Base-by-base conservation (phyloP, 2,888 invertebrate genomes). In the Drosophila mimica region DNA sequence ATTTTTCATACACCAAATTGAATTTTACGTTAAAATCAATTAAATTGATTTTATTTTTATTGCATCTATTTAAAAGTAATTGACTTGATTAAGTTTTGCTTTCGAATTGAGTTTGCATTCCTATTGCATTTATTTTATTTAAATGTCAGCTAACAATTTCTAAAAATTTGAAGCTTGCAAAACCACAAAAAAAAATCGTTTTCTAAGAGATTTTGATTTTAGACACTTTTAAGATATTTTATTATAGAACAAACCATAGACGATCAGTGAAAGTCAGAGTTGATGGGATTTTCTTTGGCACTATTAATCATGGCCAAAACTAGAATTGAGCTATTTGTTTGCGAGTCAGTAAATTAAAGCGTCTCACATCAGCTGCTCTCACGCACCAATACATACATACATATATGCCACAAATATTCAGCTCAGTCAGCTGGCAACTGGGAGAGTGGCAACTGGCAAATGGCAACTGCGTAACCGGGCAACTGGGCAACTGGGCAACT, bases 291-390 rank as follows among this genome's bases (percentile, higher is more conserved):
- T 7, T 13, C 25, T 40, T 25, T 25, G 49, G 4, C 17, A n/a
- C 4, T 43, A 53, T 38, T 58, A 63, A 59, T 70, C 51, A 63
- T 20, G 51, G 34, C 9, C 28, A 31, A 31, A 57, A n/a, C 13
- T 30, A 3, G 48, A 56, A 60, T 68, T 49, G 34, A 76, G 61
- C 48, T 56, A 48, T 79, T 68, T 67, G 56, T 5, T 57, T 30
- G 20, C 11, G 38, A 38, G 38, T 7, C 17, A 31, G 61, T 48
- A 30, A 38, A 56, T 56, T 28, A n/a, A 60, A 69, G 40, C 20
- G 28, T 31, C 51, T 57, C 20, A 38, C 28, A 59, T 46, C 43
- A 54, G 34, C 62, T 68, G 53, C 48, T 48, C 20, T 17, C 25
- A 43, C 13, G 46, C 46, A 25, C 34, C 15, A 20, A 31, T 51